A percentile compares a stretch with the other conserved stretches of the same genome.
Conservation (phyloP, 2,797 vertebrate genomes). For the Potorous gilbertii region DNA sequence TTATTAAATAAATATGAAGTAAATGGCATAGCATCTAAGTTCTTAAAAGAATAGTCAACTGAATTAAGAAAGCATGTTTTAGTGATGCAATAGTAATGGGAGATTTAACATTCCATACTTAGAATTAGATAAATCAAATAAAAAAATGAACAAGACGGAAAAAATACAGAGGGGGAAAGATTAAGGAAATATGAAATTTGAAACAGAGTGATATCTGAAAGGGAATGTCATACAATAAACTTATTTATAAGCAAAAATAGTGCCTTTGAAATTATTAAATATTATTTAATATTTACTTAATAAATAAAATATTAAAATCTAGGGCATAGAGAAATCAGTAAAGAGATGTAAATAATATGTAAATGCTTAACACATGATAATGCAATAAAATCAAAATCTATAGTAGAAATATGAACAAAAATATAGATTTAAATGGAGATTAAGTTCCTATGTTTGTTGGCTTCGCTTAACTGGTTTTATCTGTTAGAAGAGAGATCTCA, state of each 20-base stretch:
- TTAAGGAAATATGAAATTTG: background rate
- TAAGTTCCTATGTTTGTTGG: too few relatives aligned
- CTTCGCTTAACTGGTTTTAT: background rate
- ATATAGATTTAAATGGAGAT: too few relatives aligned
- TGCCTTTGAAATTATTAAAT: background rate
- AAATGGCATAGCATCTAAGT: background rate
- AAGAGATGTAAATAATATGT: background rate
- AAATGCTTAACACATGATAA: background rate
- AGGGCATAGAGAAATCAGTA: background rate
- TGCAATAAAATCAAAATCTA: background rate
- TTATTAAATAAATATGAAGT: background rate
- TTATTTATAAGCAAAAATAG: background rate
- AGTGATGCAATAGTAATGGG: too few relatives aligned
- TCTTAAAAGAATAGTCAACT: background rate
- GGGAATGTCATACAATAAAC: background rate
- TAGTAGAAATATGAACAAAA: background rate
- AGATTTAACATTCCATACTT: too few relatives aligned
- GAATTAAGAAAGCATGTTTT: background rate
- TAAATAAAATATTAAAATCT: too few relatives aligned
- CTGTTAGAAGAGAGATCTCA: background rate
- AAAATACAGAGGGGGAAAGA: background rate
- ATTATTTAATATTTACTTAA: too few relatives aligned
- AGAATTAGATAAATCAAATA: too few relatives aligned
- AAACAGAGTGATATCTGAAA: background rate
- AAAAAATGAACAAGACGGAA: background rate